These are phyloP conservation scores for Ectemnius lituratus DNA, from an alignment of 2,888 invertebrate species.

Conservation along the genomic window DNA sequence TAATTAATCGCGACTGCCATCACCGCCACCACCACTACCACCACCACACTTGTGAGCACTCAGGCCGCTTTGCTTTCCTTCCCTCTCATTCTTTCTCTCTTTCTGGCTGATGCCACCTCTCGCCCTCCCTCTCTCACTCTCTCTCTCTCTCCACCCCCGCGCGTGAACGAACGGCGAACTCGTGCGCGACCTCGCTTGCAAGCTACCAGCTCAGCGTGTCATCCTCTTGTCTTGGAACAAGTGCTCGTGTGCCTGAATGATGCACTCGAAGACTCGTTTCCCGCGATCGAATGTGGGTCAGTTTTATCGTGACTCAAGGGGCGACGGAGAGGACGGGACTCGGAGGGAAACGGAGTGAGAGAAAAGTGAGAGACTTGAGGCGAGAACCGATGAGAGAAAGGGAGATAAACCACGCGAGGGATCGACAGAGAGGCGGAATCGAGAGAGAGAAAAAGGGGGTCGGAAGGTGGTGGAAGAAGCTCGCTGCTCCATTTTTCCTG, in stretches of 20 bases:
- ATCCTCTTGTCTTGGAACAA: slow-evolving; percentile 50
- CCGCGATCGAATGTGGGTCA: slow-evolving; percentile 61
- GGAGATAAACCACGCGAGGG: background rate
- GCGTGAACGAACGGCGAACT: slow-evolving; percentile 1
- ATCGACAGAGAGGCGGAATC: no score
- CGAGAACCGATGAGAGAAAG: slow-evolving; percentile 7
- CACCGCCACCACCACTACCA: no score
- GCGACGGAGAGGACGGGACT: background rate
- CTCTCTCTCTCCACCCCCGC: no score
- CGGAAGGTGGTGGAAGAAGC: slow-evolving; percentile 3
- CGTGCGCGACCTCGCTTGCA: slow-evolving; percentile 45
- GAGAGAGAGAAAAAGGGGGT: background rate
- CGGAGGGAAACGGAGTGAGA: background rate
- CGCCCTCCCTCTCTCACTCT: no score
- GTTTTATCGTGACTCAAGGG: slow-evolving; percentile 45
- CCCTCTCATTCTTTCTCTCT: background rate
- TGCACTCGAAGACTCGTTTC: slow-evolving; percentile 60
- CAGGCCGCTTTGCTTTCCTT: slow-evolving; percentile 23
- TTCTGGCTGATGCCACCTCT: background rate
- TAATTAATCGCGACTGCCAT: slow-evolving; percentile 51
- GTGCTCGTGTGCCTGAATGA: slow-evolving; percentile 51
- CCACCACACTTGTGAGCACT: slow-evolving; percentile 30
- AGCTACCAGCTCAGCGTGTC: slow-evolving; percentile 49
- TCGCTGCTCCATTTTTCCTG: slow-evolving; percentile 32
- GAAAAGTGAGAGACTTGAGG: slow-evolving; percentile 8